Percentiles rank a stretch among this genome's conserved stretches.
Conservation (phyloP, 2,888 invertebrate species). For the Xanthia icteritia region DNA sequence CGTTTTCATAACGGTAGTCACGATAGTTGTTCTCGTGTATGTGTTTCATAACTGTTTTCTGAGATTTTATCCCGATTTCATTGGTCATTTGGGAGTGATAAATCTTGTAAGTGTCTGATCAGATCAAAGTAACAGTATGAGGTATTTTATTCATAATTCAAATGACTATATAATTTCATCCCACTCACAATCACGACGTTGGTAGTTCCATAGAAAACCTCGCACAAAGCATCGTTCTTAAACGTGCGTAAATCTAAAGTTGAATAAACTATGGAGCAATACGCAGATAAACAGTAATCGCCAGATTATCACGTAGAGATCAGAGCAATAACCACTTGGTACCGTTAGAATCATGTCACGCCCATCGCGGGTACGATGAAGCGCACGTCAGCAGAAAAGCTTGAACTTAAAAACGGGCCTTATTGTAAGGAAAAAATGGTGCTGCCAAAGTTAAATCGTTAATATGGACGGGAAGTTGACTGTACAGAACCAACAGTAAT, state of each 20-base stretch:
- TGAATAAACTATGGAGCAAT: conserved; percentile 63
- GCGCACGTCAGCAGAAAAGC: neutral
- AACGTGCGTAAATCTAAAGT: conserved; percentile 42
- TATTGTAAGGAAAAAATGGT: neutral
- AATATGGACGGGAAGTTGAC: neutral
- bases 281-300: conserved; percentile 64
- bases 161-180: conserved; percentile 3
- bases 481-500: conserved; percentile 45
- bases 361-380: conserved; percentile 43
- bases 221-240: neutral
- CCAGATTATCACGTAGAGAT: conserved; percentile 68
- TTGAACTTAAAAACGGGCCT: conserved; percentile 23
- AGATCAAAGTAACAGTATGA: conserved; percentile 7
- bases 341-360: conserved; percentile 70
- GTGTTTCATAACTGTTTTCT: neutral
- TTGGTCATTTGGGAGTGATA: neutral
- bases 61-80: conserved; percentile 6
- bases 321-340: conserved; percentile 66
- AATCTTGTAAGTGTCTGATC: conserved; percentile 9
- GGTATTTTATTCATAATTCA: conserved; percentile 25
- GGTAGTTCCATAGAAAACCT: neutral
- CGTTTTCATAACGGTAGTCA: conserved; percentile 29
- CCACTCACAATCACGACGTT: conserved; percentile 2
- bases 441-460: neutral
- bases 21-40: conserved; percentile 5